phyloP scores from a whole-genome alignment of 2,888 invertebrate genomes.

The Leptinotarsa peninsularis region DNA sequence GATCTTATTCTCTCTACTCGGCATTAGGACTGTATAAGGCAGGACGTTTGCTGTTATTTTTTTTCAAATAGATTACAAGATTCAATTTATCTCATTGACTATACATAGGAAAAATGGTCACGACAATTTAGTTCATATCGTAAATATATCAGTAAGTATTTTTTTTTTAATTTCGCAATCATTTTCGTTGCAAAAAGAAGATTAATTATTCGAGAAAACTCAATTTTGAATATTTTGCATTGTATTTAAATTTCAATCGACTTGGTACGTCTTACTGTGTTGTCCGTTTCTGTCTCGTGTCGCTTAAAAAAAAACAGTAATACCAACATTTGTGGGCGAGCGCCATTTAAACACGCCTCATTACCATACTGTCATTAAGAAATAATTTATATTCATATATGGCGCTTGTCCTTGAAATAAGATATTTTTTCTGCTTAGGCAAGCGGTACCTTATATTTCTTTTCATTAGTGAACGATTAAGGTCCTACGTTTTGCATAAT shows the following conservation, averaged over 20 bases:
- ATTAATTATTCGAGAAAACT: too few relatives aligned
- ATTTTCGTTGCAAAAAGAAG: too few relatives aligned
- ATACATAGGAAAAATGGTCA: too few relatives aligned
- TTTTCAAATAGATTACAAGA: too few relatives aligned
- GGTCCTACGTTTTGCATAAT: slow-evolving; percentile 24
- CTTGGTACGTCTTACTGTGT: neutral
- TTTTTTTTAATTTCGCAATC: too few relatives aligned
- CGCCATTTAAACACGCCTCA: slow-evolving; percentile 18
- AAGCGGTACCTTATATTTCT: slow-evolving; percentile 24
- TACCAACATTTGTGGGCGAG: slow-evolving; percentile 27
- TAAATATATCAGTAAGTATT: too few relatives aligned
- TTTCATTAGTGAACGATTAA: slow-evolving; percentile 13
- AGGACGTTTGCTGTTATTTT: too few relatives aligned
- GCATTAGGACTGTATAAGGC: too few relatives aligned
- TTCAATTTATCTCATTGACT: too few relatives aligned
- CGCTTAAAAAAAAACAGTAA: neutral
- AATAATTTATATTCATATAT: slow-evolving; percentile 31
- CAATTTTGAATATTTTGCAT: neutral
- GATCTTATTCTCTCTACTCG: too few relatives aligned
- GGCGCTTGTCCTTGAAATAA: slow-evolving; percentile 31
- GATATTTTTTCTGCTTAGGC: slow-evolving; percentile 25
- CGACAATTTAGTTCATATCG: too few relatives aligned
- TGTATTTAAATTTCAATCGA: neutral
- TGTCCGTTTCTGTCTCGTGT: slow-evolving; percentile 8
- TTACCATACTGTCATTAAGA: slow-evolving; percentile 32